A percentile compares a stretch with the other conserved stretches of the same genome.
These are phyloP conservation scores for Synodontis membranacea DNA, from an alignment of 2,113 vertebrate genomes.

Conservation along the genomic window DNA sequence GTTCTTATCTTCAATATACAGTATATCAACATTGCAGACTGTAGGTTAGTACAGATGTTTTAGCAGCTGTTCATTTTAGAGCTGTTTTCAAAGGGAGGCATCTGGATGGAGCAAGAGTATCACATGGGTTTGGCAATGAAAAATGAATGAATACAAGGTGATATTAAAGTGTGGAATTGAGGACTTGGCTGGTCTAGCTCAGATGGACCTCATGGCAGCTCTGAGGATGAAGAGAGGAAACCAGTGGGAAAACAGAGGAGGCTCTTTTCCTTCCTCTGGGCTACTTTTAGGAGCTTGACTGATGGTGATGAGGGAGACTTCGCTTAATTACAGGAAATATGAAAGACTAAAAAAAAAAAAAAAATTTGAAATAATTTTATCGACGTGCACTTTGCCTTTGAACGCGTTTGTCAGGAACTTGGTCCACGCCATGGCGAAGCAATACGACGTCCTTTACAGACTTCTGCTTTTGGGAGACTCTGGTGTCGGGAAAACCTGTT, in stretches of 20 bases:
- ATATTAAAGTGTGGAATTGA: not conserved
- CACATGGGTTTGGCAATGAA: not conserved
- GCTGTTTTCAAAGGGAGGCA: no score
- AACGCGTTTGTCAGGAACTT: not conserved
- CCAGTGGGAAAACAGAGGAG: not conserved
- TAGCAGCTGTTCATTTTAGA: not conserved
- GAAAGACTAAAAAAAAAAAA: not conserved
- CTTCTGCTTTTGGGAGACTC: constrained; percentile 94
- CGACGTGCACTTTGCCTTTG: not conserved
- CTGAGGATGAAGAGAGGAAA: not conserved
- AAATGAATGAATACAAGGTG: not conserved
- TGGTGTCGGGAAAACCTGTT: constrained; percentile 95
- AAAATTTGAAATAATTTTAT: no score
- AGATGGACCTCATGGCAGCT: not conserved
- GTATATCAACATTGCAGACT: not conserved
- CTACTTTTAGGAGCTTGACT: not conserved
- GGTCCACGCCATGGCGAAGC: constrained; percentile 83
- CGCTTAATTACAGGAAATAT: not conserved
- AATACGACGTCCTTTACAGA: constrained; percentile 94
- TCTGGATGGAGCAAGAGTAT: not conserved
- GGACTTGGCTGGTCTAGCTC: no score
- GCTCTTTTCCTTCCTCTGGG: not conserved
- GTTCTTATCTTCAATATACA: not conserved
- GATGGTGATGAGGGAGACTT: not conserved
- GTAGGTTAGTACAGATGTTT: not conserved